Evolutionary conservation across 2,888 invertebrate genomes (phyloP).

Genomic region (Drosophila acutilabella): DNA sequence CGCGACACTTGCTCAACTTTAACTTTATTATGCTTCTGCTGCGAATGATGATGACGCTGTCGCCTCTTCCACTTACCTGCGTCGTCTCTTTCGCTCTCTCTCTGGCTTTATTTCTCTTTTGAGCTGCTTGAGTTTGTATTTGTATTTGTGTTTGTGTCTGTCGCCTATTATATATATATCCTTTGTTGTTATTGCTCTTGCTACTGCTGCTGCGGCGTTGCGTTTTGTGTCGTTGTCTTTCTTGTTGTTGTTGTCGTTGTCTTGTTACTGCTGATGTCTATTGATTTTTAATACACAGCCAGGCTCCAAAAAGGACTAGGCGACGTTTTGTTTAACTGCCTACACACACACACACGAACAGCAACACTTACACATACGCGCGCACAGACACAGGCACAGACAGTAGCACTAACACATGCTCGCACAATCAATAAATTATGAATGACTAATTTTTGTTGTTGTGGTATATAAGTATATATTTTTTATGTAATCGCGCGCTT

Average conservation of each 20-base stretch:
- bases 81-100: background rate
- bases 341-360: slow-evolving; percentile 24
- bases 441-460: slow-evolving; percentile 48
- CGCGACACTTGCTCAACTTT: slow-evolving; percentile 43
- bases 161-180: slow-evolving; percentile 39
- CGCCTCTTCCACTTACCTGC: slow-evolving; percentile 46
- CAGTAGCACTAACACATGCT: slow-evolving; percentile 23
- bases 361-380: slow-evolving; percentile 6
- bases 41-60: slow-evolving; percentile 28
- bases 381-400: too few relatives aligned
- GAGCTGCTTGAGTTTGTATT: slow-evolving; percentile 10
- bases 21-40: slow-evolving; percentile 47
- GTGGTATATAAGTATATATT: slow-evolving; percentile 1
- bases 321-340: slow-evolving; percentile 55
- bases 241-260: slow-evolving; percentile 38
- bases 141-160: slow-evolving; percentile 30
- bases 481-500: slow-evolving; percentile 56
- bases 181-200: slow-evolving; percentile 42
- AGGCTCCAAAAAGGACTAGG: slow-evolving; percentile 41
- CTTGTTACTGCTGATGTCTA: slow-evolving; percentile 42
- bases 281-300: slow-evolving; percentile 51
- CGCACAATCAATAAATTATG: slow-evolving; percentile 65
- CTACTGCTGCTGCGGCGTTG: slow-evolving; percentile 19
- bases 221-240: slow-evolving; percentile 16
- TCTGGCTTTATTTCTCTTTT: slow-evolving; percentile 8